These are phyloP conservation scores for Mya arenaria DNA, from an alignment of 1,140 invertebrate species.

Conservation along the genomic window DNA sequence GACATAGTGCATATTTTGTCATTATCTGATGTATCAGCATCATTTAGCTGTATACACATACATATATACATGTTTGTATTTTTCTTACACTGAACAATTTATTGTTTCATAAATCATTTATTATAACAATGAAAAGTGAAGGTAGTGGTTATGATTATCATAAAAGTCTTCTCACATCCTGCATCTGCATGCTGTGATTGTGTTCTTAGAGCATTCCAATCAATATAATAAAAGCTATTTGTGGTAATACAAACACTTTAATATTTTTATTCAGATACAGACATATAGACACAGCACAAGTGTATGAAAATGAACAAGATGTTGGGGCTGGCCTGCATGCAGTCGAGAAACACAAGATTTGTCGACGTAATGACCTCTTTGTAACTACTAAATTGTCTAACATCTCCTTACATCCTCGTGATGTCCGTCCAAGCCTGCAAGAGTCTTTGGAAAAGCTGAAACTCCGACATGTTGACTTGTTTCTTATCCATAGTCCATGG, in stretches of 20 bases:
- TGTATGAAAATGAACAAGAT: slow-evolving; percentile 72
- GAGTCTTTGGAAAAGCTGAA: slow-evolving; percentile 70
- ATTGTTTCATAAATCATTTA: background rate
- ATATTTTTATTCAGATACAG: slow-evolving; percentile 57
- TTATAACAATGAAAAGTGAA: background rate
- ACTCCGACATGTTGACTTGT: slow-evolving; percentile 67
- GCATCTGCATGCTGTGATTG: background rate
- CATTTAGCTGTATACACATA: background rate
- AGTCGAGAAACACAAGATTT: slow-evolving; percentile 58
- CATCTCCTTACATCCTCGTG: slow-evolving; percentile 53
- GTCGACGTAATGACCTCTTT: slow-evolving; percentile 72
- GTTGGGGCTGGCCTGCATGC: slow-evolving; percentile 70
- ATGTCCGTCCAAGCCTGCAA: slow-evolving; percentile 57
- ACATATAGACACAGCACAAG: slow-evolving; percentile 74
- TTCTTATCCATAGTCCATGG: slow-evolving; percentile 75
- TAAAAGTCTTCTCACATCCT: background rate
- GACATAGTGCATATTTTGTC: background rate
- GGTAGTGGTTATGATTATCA: background rate
- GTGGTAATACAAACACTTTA: no score
- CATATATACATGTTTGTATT: background rate
- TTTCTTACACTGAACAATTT: background rate
- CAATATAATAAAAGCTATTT: background rate
- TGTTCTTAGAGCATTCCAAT: no score
- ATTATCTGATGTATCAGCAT: background rate
- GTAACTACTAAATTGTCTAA: slow-evolving; percentile 72